phyloP scores from a whole-genome alignment of 2,888 invertebrate genomes.

The Epiblema foenella region DNA sequence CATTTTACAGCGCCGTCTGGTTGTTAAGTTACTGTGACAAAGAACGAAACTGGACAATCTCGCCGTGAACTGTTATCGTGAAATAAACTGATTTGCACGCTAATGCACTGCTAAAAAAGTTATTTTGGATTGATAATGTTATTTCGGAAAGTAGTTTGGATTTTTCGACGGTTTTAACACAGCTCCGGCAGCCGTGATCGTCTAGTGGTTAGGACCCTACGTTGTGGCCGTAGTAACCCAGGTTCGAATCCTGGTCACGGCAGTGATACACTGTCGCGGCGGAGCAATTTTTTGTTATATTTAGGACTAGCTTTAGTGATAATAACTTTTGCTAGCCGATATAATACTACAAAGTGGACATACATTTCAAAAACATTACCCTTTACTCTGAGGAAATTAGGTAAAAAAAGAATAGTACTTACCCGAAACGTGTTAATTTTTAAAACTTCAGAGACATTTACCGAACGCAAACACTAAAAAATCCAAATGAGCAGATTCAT shows the following conservation, averaged over 20 bases:
- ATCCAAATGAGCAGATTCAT: too few species aligned
- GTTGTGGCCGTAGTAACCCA: constrained; percentile 88
- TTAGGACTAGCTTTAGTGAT: not conserved
- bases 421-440: not conserved
- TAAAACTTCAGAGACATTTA: not conserved
- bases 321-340: too few species aligned
- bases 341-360: too few species aligned
- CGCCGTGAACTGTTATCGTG: not conserved
- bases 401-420: too few species aligned
- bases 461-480: not conserved
- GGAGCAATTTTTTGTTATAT: constrained; percentile 13
- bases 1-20: not conserved
- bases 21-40: not conserved
- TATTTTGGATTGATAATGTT: not conserved
- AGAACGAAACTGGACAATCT: too few species aligned
- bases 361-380: too few species aligned
- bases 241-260: constrained; percentile 81
- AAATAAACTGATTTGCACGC: not conserved
- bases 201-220: constrained; percentile 90
- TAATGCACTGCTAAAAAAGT: not conserved
- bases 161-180: constrained; percentile 48
- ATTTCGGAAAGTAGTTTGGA: constrained; percentile 18
- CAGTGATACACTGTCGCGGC: constrained; percentile 38
- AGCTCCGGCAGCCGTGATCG: constrained; percentile 86
- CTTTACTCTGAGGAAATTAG: too few species aligned